Conservation (phyloP, 2,113 vertebrate genomes). For the Anolis sagrei region DNA sequence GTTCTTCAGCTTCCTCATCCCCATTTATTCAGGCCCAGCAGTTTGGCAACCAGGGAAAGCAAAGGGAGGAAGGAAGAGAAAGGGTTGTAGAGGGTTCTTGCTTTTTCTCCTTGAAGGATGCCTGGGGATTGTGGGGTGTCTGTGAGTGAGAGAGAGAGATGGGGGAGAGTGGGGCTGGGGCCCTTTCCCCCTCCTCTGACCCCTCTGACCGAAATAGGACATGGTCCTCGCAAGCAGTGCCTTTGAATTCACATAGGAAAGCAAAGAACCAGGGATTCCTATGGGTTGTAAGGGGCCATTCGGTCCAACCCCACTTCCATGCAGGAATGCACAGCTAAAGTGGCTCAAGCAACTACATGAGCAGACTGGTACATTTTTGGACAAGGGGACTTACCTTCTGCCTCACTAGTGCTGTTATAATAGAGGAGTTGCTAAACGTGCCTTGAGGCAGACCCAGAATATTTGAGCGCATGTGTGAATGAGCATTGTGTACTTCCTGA, state of each 20-base stretch:
- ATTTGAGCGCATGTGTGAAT: neutral
- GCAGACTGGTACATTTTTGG: too few relatives aligned
- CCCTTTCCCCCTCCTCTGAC: neutral
- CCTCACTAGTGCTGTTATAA: neutral
- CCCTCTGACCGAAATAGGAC: neutral
- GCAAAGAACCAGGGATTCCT: too few relatives aligned
- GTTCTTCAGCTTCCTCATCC: neutral
- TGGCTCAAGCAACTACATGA: too few relatives aligned
- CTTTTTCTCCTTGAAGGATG: neutral
- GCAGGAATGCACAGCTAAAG: too few relatives aligned
- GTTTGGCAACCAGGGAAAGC: neutral
- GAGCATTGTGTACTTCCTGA: too few relatives aligned
- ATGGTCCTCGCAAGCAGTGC: neutral
- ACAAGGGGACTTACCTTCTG: too few relatives aligned
- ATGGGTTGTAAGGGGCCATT: too few relatives aligned
- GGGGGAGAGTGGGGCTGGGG: too few relatives aligned
- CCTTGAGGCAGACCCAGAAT: neutral
- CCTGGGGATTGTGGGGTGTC: neutral
- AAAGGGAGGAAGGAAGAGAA: neutral
- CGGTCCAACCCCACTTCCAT: too few relatives aligned
- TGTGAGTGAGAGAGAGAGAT: too few relatives aligned
- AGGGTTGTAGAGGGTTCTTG: neutral
- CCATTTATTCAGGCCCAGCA: constrained; percentile 22
- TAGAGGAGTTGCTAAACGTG: neutral
- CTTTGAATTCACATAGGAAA: neutral